A percentile compares a stretch with the other conserved stretches of the same genome.
These are phyloP conservation scores for Morpho achilles DNA, from an alignment of 2,888 invertebrate species.

Conservation along the genomic window DNA sequence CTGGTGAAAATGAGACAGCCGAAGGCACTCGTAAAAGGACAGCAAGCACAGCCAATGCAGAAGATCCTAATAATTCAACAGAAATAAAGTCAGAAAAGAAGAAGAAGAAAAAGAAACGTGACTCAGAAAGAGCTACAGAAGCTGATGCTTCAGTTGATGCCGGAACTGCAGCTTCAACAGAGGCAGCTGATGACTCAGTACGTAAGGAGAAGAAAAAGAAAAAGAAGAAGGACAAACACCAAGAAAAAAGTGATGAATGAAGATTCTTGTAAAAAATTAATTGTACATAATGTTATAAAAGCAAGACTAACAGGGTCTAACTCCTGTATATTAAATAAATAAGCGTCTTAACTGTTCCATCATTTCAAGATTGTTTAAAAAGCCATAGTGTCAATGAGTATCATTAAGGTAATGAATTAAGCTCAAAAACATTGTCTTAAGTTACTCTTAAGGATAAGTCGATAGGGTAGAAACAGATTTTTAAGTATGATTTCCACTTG, in stretches of 20 bases:
- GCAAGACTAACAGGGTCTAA: too few species aligned
- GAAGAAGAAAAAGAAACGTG: slow-evolving; percentile 83
- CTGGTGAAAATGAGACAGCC: slow-evolving; percentile 42
- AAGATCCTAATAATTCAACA: slow-evolving; percentile 60
- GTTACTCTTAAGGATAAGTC: too few species aligned
- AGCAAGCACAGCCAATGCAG: slow-evolving; percentile 73
- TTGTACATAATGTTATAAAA: slow-evolving; percentile 4
- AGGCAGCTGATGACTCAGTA: slow-evolving; percentile 55
- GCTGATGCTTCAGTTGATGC: slow-evolving; percentile 57
- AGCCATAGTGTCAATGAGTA: too few species aligned
- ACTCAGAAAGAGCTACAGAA: slow-evolving; percentile 59
- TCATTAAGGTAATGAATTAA: too few species aligned
- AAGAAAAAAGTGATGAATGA: slow-evolving; percentile 61
- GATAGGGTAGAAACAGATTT: too few species aligned
- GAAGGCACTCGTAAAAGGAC: slow-evolving; percentile 75
- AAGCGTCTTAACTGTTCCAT: too few species aligned
- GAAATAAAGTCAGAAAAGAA: slow-evolving; percentile 78
- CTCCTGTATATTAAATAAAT: too few species aligned
- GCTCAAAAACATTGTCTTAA: too few species aligned
- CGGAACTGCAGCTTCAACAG: slow-evolving; percentile 54
- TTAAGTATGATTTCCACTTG: too few species aligned
- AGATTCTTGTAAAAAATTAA: background rate
- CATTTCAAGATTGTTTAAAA: too few species aligned
- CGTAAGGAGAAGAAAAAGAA: slow-evolving; percentile 88
- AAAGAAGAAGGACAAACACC: slow-evolving; percentile 86